phyloP scores from a whole-genome alignment of 2,888 invertebrate species.

The Eudasyphora cyanicolor region DNA sequence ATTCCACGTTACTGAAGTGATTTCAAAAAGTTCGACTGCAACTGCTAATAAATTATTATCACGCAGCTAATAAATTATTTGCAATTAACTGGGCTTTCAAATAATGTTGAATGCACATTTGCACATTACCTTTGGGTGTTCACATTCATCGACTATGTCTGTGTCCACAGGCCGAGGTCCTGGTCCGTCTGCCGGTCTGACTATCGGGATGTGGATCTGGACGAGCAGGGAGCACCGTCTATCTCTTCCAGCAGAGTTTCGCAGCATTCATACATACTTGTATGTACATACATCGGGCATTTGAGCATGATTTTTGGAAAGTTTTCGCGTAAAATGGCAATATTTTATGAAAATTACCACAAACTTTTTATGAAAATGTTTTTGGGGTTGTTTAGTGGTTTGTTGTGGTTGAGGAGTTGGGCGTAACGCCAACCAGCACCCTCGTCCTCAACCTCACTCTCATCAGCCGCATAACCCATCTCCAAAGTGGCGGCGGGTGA shows the following conservation, averaged over 20 bases:
- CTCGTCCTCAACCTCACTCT: neutral
- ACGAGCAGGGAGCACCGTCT: constrained; percentile 11
- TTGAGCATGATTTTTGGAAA: constrained; percentile 60
- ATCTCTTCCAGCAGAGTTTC: neutral
- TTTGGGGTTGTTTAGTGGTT: constrained; percentile 10
- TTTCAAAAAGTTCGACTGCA: constrained; percentile 35
- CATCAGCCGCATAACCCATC: neutral
- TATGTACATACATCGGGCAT: constrained; percentile 40
- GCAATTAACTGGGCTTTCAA: constrained; percentile 60
- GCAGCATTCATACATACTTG: too few species aligned
- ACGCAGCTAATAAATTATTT: constrained; percentile 60
- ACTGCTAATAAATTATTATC: constrained; percentile 60
- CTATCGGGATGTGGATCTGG: neutral
- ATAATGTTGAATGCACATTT: constrained; percentile 48
- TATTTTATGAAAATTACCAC: constrained; percentile 62
- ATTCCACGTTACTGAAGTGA: constrained; percentile 42
- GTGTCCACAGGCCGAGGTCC: neutral
- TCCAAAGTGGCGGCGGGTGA: too few species aligned
- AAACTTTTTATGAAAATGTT: constrained; percentile 48
- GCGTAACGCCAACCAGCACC: too few species aligned
- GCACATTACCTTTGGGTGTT: constrained; percentile 47
- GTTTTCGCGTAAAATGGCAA: constrained; percentile 60
- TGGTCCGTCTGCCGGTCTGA: neutral
- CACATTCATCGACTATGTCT: neutral
- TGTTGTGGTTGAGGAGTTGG: neutral